Percentiles rank a stretch among this genome's conserved stretches.
These are phyloP conservation scores for Epinotia bilunana DNA, from an alignment of 2,888 invertebrate species.

Conservation along the genomic window DNA sequence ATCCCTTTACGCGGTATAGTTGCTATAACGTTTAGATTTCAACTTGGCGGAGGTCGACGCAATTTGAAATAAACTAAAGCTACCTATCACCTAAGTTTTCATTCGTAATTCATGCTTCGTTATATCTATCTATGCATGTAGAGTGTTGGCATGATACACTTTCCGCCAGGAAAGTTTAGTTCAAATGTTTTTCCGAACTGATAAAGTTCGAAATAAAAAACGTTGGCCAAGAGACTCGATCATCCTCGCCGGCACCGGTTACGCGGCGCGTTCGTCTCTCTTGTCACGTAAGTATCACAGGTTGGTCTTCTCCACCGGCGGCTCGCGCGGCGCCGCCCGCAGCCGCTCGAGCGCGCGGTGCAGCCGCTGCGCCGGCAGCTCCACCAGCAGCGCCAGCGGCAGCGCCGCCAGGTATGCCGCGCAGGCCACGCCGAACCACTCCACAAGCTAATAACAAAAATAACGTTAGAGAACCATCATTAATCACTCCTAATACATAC, in stretches of 20 bases:
- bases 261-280: too few species aligned
- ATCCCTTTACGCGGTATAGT: not conserved
- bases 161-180: too few species aligned
- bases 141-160: too few species aligned
- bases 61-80: not conserved
- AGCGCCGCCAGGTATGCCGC: constrained; percentile 71
- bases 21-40: not conserved
- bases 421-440: constrained; percentile 74
- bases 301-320: constrained; percentile 63
- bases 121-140: not conserved
- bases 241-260: too few species aligned
- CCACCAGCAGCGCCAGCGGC: constrained; percentile 76
- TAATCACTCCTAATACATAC: too few species aligned
- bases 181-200: not conserved
- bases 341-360: constrained; percentile 49
- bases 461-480: too few species aligned
- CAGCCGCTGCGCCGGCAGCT: constrained; percentile 71
- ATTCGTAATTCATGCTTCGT: not conserved
- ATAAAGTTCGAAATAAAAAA: not conserved
- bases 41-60: not conserved
- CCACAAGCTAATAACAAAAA: constrained; percentile 58
- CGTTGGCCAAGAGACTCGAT: too few species aligned
- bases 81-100: not conserved
- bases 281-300: not conserved
- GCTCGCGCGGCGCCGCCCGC: constrained; percentile 50